Evolutionary conservation across 1,140 invertebrate genomes (phyloP).

Genomic region (Andrena cerasifolii): DNA sequence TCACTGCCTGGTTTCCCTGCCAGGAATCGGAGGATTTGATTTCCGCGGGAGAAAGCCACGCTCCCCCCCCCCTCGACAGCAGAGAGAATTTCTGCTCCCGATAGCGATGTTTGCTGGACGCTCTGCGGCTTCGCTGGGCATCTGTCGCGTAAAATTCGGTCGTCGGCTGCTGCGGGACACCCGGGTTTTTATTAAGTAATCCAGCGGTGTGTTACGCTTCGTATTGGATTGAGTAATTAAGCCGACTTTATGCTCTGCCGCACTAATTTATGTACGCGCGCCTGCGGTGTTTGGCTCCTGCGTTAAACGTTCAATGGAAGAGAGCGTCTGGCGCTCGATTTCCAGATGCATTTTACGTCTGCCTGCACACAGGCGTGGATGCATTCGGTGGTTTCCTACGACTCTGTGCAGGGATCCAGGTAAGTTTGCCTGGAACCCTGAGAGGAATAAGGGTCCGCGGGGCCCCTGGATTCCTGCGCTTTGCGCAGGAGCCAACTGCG

Average conservation of each 20-base stretch:
- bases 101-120: slow-evolving; percentile 4
- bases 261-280: no score
- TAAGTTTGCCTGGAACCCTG: neutral
- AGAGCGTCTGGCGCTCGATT: no score
- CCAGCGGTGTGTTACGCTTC: no score
- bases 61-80: no score
- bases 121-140: neutral
- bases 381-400: neutral
- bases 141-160: no score
- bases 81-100: neutral
- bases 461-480: slow-evolving; percentile 4
- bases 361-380: neutral
- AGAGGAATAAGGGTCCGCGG: neutral
- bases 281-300: no score
- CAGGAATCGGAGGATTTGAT: neutral
- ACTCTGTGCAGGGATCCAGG: neutral
- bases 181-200: no score
- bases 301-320: no score
- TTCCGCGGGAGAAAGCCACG: neutral
- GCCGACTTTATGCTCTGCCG: no score
- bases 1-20: no score
- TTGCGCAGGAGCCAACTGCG: neutral
- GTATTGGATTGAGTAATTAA: no score
- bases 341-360: neutral
- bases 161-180: no score